phyloP scores from a whole-genome alignment of 2,888 invertebrate species.

The Tolmerus cingulatus region DNA sequence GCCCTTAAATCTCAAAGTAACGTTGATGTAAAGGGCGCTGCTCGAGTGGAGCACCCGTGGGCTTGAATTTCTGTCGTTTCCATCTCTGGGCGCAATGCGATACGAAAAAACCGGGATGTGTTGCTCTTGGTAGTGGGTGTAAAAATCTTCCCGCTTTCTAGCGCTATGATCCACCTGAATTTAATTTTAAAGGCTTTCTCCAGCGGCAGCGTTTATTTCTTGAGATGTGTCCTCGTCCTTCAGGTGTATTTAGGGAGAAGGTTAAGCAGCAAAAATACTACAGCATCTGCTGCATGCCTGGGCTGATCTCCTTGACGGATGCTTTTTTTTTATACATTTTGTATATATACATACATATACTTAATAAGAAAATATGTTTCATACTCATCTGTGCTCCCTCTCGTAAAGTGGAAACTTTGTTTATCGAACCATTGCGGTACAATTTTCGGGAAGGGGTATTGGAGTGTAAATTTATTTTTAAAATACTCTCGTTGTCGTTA shows the following conservation, averaged over 20 bases:
- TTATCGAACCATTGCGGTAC: neutral
- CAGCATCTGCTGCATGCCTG: neutral
- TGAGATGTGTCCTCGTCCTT: neutral
- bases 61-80: conserved; percentile 8
- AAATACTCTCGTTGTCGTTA: neutral
- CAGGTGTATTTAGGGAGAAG: neutral
- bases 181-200: neutral
- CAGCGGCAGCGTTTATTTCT: neutral
- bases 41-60: neutral
- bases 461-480: neutral
- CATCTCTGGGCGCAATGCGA: neutral
- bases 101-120: neutral
- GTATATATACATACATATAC: no score
- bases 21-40: neutral
- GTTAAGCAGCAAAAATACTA: neutral
- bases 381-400: neutral
- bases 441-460: neutral
- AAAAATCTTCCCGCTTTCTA: neutral
- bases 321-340: neutral
- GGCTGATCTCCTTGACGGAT: neutral
- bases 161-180: neutral
- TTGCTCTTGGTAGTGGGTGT: neutral
- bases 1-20: neutral
- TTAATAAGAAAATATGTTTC: neutral
- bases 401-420: neutral